phyloP scores from a whole-genome alignment of 64 coral and sea anemone genomes.

The Montipora cactus region DNA sequence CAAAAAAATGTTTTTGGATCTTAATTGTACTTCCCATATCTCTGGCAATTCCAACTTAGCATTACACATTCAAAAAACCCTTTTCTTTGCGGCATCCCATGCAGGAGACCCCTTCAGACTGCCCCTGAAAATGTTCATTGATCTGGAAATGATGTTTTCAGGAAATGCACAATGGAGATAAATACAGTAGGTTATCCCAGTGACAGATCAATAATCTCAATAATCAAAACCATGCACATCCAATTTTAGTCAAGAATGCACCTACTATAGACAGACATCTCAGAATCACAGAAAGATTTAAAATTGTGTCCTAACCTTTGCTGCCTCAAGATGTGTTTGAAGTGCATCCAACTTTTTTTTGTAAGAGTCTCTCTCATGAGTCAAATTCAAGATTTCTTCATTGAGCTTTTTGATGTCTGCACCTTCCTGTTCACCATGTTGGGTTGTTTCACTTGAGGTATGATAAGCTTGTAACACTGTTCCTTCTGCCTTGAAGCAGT shows the following conservation, averaged over 20 bases:
- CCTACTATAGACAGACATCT: background rate
- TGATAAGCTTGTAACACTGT: background rate
- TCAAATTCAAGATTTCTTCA: background rate
- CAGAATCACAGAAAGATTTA: background rate
- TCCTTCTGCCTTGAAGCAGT: background rate
- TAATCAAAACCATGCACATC: too few relatives aligned
- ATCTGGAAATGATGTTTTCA: too few relatives aligned
- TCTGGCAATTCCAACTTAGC: too few relatives aligned
- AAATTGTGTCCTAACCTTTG: background rate
- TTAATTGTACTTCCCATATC: too few relatives aligned
- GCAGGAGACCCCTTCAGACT: too few relatives aligned
- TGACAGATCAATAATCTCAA: too few relatives aligned
- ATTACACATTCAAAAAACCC: too few relatives aligned
- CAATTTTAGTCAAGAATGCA: too few relatives aligned
- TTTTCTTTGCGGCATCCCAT: too few relatives aligned
- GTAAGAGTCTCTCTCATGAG: background rate
- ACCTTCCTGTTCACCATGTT: background rate
- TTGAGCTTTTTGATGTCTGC: background rate
- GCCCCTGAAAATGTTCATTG: too few relatives aligned
- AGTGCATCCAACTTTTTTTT: background rate
- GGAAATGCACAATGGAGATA: too few relatives aligned
- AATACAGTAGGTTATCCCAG: background rate
- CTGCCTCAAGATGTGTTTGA: slow-evolving; percentile 11
- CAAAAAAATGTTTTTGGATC: too few relatives aligned
- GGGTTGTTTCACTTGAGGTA: background rate